Percentiles rank a stretch among this genome's conserved stretches.
These are phyloP conservation scores for Uropsilus gracilis DNA, from an alignment of 2,113 vertebrate genomes.

Conservation along the genomic window DNA sequence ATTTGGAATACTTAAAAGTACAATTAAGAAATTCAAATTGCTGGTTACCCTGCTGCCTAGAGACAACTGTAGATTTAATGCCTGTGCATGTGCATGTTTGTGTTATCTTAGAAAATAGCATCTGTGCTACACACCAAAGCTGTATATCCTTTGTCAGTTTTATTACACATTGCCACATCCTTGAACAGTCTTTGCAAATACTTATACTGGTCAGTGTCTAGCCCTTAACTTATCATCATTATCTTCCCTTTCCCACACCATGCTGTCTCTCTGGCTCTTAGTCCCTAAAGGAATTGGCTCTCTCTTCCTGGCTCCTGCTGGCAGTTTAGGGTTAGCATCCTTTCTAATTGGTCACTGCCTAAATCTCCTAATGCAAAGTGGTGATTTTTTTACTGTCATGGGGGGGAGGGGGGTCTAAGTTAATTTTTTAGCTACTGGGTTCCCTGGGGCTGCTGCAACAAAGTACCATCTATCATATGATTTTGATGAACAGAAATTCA, in stretches of 20 bases:
- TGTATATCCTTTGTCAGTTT: background rate
- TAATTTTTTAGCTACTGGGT: background rate
- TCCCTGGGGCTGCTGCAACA: background rate
- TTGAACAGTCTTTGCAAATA: background rate
- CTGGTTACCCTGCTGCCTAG: background rate
- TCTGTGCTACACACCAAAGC: background rate
- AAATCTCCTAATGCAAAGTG: background rate
- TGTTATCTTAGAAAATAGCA: background rate
- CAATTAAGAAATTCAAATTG: background rate
- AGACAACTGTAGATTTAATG: background rate
- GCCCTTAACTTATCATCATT: background rate
- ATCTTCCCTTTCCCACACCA: background rate
- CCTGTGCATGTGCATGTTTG: background rate
- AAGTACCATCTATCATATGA: background rate
- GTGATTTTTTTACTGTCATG: background rate
- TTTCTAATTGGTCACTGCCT: background rate
- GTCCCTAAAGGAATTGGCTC: background rate
- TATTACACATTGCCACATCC: background rate
- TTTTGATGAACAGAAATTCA: background rate
- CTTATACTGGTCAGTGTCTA: background rate
- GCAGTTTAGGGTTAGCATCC: background rate
- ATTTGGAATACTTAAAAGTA: background rate
- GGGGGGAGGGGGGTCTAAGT: background rate
- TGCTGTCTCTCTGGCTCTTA: background rate
- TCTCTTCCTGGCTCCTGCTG: background rate